phyloP scores from a whole-genome alignment of 2,888 invertebrate species.

The Drosophila helvetica region DNA sequence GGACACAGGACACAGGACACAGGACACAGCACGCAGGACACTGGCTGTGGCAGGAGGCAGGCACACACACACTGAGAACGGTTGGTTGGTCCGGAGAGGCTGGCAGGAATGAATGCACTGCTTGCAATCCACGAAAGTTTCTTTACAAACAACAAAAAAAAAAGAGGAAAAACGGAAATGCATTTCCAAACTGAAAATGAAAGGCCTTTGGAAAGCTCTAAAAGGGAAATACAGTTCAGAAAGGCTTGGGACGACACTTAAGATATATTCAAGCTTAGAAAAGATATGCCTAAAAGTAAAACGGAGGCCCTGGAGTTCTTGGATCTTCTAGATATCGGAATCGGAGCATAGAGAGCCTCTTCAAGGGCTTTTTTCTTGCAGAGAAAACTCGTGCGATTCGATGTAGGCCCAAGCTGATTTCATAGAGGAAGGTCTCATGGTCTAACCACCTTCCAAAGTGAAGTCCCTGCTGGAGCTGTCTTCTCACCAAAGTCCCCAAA shows the following conservation, averaged over 20 bases:
- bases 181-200: not conserved
- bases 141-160: too few relatives aligned
- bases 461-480: not conserved
- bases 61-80: constrained; percentile 11
- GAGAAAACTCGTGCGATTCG: too few relatives aligned
- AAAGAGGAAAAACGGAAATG: not conserved
- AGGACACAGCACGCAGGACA: constrained; percentile 6
- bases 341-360: too few relatives aligned
- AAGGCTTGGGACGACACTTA: too few relatives aligned
- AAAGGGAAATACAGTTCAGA: not conserved
- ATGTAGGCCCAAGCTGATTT: not conserved
- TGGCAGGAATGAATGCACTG: not conserved
- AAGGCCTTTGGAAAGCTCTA: not conserved
- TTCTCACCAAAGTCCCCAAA: not conserved
- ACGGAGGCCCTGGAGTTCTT: not conserved
- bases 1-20: not conserved
- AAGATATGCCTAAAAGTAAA: too few relatives aligned
- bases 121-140: constrained; percentile 20
- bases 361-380: too few relatives aligned
- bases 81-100: too few relatives aligned
- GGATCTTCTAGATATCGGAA: not conserved
- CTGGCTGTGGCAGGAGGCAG: constrained; percentile 12
- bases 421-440: too few relatives aligned
- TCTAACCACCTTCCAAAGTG: not conserved
- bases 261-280: too few relatives aligned